Evolutionary conservation across 2,888 invertebrate genomes (phyloP), one percentile per base, ranked within the genome.

Genomic region (Ophion slaviceki): DNA sequence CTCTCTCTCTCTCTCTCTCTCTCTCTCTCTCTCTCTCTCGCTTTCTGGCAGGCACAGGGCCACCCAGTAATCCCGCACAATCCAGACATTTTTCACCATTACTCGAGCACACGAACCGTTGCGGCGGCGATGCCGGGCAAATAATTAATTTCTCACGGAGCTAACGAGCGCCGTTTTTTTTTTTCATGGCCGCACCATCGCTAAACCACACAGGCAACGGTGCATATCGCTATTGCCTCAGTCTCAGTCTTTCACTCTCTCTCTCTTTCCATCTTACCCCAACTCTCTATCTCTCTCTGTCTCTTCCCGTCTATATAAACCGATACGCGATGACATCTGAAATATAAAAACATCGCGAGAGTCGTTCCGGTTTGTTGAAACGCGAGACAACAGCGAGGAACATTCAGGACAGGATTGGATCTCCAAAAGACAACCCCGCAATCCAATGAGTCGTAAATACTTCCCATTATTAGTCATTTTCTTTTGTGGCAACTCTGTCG

Each of bases 81-180:
- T 94, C 93, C 93, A 92, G 92, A 92, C 92, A 94, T 94, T 93
- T 94, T 94, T 93, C 94, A 93, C 94, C 93, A 93, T 94, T 94
- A 93, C 93, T 92, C 91, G 90, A 85, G 86, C 83, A 81, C 79
- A 85, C 59, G 36, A 81, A 74, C 68, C 64, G 72, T 78, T 78
- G 78, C 80, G 84, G 85, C 82, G 82, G 77, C 85, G 80, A 76
- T 80, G 84, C 80, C 86, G 74, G 79, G 89, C 93, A 93, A 94
- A 94, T 94, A 94, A 94, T 94, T 94, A 93, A 94, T 93, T 93
- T 93, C 93, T 93, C 93, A 91, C 92, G 92, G 91, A 92, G 92
- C 92, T 93, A 94, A 94, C 93, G 93, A 94, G 93, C 93, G 87
- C 87, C 90, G 90, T 85, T 80, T 80, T 83, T 80, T 80, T 83